Base-by-base conservation (phyloP, 2,113 vertebrate genomes). In the Egretta garzetta region DNA sequence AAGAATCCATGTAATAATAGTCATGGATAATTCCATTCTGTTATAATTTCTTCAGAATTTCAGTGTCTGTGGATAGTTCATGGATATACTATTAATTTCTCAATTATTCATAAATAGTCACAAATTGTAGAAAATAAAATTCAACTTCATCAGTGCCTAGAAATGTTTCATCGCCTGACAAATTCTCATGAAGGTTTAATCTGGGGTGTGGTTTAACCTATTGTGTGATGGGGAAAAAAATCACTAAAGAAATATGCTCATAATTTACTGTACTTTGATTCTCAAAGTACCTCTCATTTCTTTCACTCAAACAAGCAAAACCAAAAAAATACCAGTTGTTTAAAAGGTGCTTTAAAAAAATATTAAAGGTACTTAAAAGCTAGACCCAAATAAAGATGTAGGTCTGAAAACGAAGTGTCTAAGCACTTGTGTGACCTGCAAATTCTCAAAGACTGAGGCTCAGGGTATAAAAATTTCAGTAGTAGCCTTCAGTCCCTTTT, bases 171-270 rank as follows among this genome's bases (percentile, higher is more conserved):
- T 20, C 55, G 24, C 71, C 17, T 86, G 56, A 83, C 14, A 74
- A 62, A 39, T 62, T 87, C 32, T 80, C 8, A 26, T 55, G 18
- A 80, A 63, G 5, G 1, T 64, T 63, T 90, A 47, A 9, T 47
- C 20, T 87, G 50, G n/a, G 10, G 13, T 86, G 10, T 32, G 17
- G 12, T 76, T 74, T 60, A 86, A 70, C 22, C 19, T 12, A 33
- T 8, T 64, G 22, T 1, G 0, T 53, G 10, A 6, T 37, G 9
- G 12, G 12, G 16, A 71, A 66, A 6, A 13, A 62, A 15, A 41
- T 39, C 22, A 49, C 26, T 75, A 17, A 76, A 60, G 12, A 9
- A 47, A 79, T 28, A 8, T 47, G 37, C 3, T 64, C 12, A 28
- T 50, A 50, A 74, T 56, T 56, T 73, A 82, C 30, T 55, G 22